Evolutionary conservation across 2,113 vertebrate genomes (phyloP), one percentile per base, ranked within the genome.

Genomic region (Urocitellus parryii): DNA sequence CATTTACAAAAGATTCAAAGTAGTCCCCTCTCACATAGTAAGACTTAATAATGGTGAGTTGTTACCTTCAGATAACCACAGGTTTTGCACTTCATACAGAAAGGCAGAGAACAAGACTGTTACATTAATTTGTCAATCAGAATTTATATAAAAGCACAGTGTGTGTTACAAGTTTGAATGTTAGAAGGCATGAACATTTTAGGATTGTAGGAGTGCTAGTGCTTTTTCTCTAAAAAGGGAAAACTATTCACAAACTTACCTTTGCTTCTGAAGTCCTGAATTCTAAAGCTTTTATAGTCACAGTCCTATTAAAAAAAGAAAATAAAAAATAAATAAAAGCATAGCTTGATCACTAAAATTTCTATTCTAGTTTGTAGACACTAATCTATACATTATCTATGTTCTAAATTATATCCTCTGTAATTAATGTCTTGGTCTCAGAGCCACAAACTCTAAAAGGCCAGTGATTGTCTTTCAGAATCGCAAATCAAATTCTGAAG

Each of bases 51-150:
- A 96, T 94, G 61, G 56, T 86, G 91, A 85, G 73, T 63, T 92
- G 65, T 93, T 96, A 63, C 42, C 39, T 94, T 95, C 74, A 39
- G 34, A 95, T 95, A 95, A 86, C 34, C 34, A 90, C 18, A 58
- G 37, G 65, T 51, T 96, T 90, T 96, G 81, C 14, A 85, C 81
- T 93, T 93, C 90, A 92, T 70, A 74, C n/a, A 95, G 82, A 79
- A 94, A 92, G 53, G 14, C 53, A 96, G 53, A 81, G n/a, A 91
- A 73, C 74, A 45, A 92, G 58, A 86, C 39, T 79, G 32, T 51
- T 83, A 82, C 32, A 91, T 97, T 97, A 96, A 90, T 24, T 32
- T 97, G 82, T 86, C 91, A 94, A 4, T 91, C 82, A 96, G 73
- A 94, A 86, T 2, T 94, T 83, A 89, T 32, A 78, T 90, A 78